A percentile compares a stretch with the other conserved stretches of the same genome.
Conservation (phyloP, 2,797 vertebrate species). For the Pseudochirops cupreus region DNA sequence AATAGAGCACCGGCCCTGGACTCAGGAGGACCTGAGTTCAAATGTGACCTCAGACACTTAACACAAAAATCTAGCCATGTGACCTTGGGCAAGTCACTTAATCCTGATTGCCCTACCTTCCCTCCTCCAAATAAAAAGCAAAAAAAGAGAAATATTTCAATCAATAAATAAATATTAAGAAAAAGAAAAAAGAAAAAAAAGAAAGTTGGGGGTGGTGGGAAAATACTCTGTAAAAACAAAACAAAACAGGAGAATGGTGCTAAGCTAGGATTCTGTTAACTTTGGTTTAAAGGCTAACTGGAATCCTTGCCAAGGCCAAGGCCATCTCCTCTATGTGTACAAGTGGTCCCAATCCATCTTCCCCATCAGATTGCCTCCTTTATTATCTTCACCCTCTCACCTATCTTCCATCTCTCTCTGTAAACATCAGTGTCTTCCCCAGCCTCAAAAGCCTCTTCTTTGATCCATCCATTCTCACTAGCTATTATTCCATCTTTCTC, state of each 20-base stretch:
- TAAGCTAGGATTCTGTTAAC: slow-evolving; percentile 25
- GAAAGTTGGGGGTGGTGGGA: background rate
- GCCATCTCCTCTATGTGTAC: background rate
- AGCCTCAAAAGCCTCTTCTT: background rate
- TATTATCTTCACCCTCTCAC: background rate
- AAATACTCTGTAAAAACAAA: background rate
- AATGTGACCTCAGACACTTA: too few species aligned
- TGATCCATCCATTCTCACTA: background rate
- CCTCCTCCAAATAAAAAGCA: too few species aligned
- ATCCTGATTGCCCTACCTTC: too few species aligned
- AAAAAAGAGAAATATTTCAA: too few species aligned
- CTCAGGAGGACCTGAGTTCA: too few species aligned
- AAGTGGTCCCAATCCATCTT: background rate
- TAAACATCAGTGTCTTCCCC: background rate
- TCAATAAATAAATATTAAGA: too few species aligned
- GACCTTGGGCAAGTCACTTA: too few species aligned
- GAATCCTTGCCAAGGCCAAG: background rate
- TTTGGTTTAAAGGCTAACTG: background rate
- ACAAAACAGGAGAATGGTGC: background rate
- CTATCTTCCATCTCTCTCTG: background rate
- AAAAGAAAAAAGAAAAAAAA: background rate
- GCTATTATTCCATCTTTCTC: background rate
- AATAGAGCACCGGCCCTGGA: too few species aligned
- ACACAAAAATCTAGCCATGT: too few species aligned
- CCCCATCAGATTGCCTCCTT: background rate